A percentile compares a stretch with the other conserved stretches of the same genome.
Evolutionary conservation across 2,113 vertebrate genomes (phyloP).

Genomic region (Antennarius striatus): DNA sequence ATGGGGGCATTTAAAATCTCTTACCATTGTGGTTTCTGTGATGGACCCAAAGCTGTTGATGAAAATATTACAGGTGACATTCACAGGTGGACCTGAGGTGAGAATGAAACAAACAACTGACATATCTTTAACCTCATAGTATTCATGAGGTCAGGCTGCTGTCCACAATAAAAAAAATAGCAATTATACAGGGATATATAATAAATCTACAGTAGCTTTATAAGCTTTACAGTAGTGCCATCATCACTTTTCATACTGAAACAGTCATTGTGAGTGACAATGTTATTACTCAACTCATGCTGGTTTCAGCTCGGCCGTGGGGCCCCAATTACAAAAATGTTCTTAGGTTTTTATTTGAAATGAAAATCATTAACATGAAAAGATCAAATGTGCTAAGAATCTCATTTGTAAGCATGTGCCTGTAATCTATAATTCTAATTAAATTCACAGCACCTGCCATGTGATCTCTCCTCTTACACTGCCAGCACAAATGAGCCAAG

Average conservation of each 20-base stretch:
- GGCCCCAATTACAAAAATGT: background rate
- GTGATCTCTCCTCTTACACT: too few species aligned
- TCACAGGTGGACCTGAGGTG: conserved; percentile 87
- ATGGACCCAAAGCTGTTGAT: conserved; percentile 96
- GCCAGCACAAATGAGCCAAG: background rate
- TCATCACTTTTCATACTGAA: background rate
- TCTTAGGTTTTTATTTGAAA: too few species aligned
- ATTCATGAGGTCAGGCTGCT: conserved; percentile 22
- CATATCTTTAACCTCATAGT: background rate
- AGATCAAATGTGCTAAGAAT: too few species aligned
- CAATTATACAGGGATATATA: background rate
- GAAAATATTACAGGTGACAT: conserved; percentile 98
- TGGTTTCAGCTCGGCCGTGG: background rate
- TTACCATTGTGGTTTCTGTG: conserved; percentile 96
- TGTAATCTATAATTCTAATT: too few species aligned
- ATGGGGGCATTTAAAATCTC: conserved; percentile 18
- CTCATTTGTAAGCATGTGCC: too few species aligned
- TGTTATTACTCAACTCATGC: background rate
- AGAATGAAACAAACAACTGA: conserved; percentile 26
- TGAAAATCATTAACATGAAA: too few species aligned
- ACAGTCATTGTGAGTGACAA: background rate
- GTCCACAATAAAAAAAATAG: background rate
- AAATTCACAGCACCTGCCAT: too few species aligned
- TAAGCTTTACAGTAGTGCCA: background rate
- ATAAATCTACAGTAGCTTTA: conserved; percentile 5